phyloP scores from a whole-genome alignment of 92 coral and sea anemone species.

The Phenganax marumi region DNA sequence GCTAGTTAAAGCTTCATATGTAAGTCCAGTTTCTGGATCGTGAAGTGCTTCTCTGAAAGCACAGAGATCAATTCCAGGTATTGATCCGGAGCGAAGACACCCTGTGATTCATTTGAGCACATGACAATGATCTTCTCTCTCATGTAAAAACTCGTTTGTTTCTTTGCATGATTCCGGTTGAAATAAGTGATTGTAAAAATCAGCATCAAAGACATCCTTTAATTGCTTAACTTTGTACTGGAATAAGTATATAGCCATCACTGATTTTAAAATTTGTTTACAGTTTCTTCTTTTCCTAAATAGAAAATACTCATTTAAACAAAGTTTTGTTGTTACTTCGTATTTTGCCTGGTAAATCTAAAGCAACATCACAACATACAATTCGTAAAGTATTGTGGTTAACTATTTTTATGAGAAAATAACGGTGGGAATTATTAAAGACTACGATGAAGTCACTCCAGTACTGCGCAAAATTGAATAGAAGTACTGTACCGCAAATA shows the following conservation, averaged over 20 bases:
- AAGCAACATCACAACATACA: neutral
- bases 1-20: constrained; percentile 41
- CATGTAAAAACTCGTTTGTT: constrained; percentile 44
- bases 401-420: too few species aligned
- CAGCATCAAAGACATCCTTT: constrained; percentile 39
- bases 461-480: too few species aligned
- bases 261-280: constrained; percentile 56
- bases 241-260: constrained; percentile 61
- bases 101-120: constrained; percentile 54
- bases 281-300: constrained; percentile 59
- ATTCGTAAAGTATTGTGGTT: too few species aligned
- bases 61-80: constrained; percentile 27
- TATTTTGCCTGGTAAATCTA: neutral
- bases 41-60: constrained; percentile 24
- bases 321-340: neutral
- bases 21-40: constrained; percentile 25
- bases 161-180: constrained; percentile 49
- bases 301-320: neutral
- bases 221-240: constrained; percentile 23
- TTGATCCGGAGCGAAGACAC: constrained; percentile 41
- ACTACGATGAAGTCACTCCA: too few species aligned
- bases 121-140: constrained; percentile 65
- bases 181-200: constrained; percentile 55
- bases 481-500: too few species aligned
- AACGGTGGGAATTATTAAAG: too few species aligned